phyloP scores from a whole-genome alignment of 1,140 invertebrate species.

The Drosophila erecta region DNA sequence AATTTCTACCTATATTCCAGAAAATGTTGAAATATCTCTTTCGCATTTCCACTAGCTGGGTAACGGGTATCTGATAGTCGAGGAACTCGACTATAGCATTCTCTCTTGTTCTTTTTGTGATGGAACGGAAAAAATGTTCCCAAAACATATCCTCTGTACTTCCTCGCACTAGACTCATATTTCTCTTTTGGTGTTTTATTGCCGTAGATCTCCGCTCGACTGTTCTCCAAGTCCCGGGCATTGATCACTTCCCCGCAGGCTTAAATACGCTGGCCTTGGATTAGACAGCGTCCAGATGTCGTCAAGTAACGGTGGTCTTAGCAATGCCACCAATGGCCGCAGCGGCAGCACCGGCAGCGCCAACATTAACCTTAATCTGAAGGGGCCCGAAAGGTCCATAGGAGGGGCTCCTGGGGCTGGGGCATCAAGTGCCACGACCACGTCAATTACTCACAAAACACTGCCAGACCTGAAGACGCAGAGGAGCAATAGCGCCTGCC shows the following conservation, averaged over 20 bases:
- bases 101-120: too few species aligned
- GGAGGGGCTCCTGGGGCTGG: slow-evolving; percentile 9
- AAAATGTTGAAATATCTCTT: too few species aligned
- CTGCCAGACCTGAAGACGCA: slow-evolving; percentile 73
- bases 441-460: slow-evolving; percentile 58
- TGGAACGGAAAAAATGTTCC: too few species aligned
- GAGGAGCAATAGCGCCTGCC: slow-evolving; percentile 64
- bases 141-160: not conserved
- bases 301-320: slow-evolving; percentile 75
- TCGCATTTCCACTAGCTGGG: too few species aligned
- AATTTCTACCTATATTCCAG: too few species aligned
- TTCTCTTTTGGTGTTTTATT: not conserved
- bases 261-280: slow-evolving; percentile 26
- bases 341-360: slow-evolving; percentile 74
- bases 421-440: slow-evolving; percentile 28
- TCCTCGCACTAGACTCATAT: not conserved
- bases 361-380: slow-evolving; percentile 67
- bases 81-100: too few species aligned
- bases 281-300: slow-evolving; percentile 54
- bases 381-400: slow-evolving; percentile 15
- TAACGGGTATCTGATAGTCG: too few species aligned
- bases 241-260: slow-evolving; percentile 8
- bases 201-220: slow-evolving; percentile 6
- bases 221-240: slow-evolving; percentile 15
- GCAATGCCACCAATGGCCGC: slow-evolving; percentile 80